Evolutionary conservation across 2,888 invertebrate species (phyloP), one percentile per base, ranked within the genome.

Genomic region (Timandra comae): DNA sequence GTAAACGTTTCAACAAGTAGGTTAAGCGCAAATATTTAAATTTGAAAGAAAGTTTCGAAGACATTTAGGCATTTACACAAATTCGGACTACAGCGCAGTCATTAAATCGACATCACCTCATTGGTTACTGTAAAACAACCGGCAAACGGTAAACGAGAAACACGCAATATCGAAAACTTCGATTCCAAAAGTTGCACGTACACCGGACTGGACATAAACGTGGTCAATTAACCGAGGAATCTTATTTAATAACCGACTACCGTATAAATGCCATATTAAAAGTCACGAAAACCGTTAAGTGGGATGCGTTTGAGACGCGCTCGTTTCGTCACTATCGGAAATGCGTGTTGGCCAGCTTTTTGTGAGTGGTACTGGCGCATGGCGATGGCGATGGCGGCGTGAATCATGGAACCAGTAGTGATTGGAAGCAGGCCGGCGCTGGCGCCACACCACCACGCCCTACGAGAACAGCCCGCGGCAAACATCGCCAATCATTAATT

Each of bases 391-490:
- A n/a, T n/a, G n/a, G n/a, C n/a, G n/a, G n/a, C 53, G 59, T 74
- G 72, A 77, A 72, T 77, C 76, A 74, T 70, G 46, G 44, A 46
- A 47, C 49, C 37, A 35, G 46, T 49, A 52, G 41, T 41, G 46
- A 46, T 43, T 49, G 46, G 40, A 29, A 68, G 59, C 72, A 69
- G 62, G 65, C 63, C 57, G 57, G 28, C 31, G 37, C 52, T 54
- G 80, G 82, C 81, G 81, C 80, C 81, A 68, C 49, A 43, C 52
- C 46, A 66, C 77, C 81, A 75, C 80, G 78, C 80, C 80, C 70
- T 50, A 56, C 43, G 37, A 53, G 52, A 57, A 59, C 54, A 56
- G 64, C 66, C 60, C 58, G 68, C 62, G 62, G 63, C 62, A 62
- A 63, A 59, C 60, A 62, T 72, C 70, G 65, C 46, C 61, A 58